A percentile compares a stretch with the other conserved stretches of the same genome.
These are phyloP conservation scores for Rattus norvegicus DNA, from an alignment of 2,113 vertebrate genomes.

Conservation along the genomic window GRCr8 NC_086019.1:36177001-36177500, in stretches of 20 bases:
- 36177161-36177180: too few species aligned
- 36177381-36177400: background rate
- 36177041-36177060: background rate
- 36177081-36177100: background rate
- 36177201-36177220: background rate
- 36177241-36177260: background rate
- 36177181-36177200: rapidly evolving
- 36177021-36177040: background rate
- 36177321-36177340: background rate
- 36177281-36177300: background rate
- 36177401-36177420: background rate
- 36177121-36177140: background rate
- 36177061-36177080: background rate
- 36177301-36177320: background rate
- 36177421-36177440: background rate
- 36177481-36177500: background rate
- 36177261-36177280: background rate
- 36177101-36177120: background rate
- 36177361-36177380: background rate
- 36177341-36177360: background rate
- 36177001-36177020: background rate
- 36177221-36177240: background rate
- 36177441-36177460: background rate
- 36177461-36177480: background rate
- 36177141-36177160: background rate